Base-by-base conservation (phyloP, 2,888 invertebrate species). In the Protula sp. region DNA sequence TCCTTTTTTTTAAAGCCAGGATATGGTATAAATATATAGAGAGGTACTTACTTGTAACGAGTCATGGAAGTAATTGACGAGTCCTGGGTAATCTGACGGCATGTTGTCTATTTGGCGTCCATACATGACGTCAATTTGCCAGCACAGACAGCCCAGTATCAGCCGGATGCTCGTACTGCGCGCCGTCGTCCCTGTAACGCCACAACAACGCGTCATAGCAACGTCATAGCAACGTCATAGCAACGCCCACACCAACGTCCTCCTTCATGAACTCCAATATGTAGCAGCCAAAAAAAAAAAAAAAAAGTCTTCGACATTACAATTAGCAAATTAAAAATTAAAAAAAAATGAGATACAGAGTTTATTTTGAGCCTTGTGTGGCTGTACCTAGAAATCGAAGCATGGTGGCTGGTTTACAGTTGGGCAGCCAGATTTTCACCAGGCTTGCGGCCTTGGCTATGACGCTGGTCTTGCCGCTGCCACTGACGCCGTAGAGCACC, bases 401-500 rank as follows among this genome's bases (percentile, higher is more conserved):
- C 3, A 70, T 45, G 24, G 67, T 48, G n/a, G 62, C 54, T 5
- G 68, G 65, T 3, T 52, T 48, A 9, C 47, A 30, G 27, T 58
- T 24, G 4, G 60, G 55, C 19, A 66, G 51, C 71, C 71, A 70
- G 27, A 47, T 47, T 26, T 59, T 56, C 4, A 63, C 54, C 2
- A 63, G 60, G 55, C 61, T 61, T 5, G 68, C 67, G n/a, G 63
- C 66, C 51, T 69, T 67, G 48, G 69, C 71, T 22, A 72, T 54
- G 26, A 71, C 64, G 1, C 68, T 70, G 2, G 71, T 69, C 62
- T 71, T 72, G 3, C 71, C 71, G 30, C 67, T 62, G 3, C 70
- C 70, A 4, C 67, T 69, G 38, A 59, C 54, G 2, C 70, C 71
- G 38, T 65, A 60, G 9, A 70, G 54, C 5, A 70, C 63, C 38